Percentiles rank a stretch among this genome's conserved stretches.
Evolutionary conservation across 2,113 vertebrate species (phyloP).

Genomic region (Collichthys lucidus): DNA sequence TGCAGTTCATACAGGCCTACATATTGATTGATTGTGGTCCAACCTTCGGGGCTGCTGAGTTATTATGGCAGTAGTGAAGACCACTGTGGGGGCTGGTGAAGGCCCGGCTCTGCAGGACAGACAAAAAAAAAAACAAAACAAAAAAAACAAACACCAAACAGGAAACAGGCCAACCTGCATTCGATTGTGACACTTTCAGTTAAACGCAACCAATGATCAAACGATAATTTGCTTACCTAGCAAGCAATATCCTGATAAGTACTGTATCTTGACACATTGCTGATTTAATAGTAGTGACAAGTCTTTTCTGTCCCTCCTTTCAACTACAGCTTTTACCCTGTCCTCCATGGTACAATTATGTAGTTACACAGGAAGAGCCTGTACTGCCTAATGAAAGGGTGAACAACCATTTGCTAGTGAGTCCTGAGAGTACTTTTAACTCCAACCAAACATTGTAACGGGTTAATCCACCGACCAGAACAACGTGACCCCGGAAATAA

Average conservation of each 20-base stretch:
- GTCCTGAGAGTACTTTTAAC: neutral
- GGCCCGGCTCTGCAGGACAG: constrained; percentile 36
- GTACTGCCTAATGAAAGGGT: constrained; percentile 52
- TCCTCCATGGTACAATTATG: constrained; percentile 54
- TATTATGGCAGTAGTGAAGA: constrained; percentile 43
- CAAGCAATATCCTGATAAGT: neutral
- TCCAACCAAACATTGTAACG: neutral
- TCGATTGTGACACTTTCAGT: constrained; percentile 12
- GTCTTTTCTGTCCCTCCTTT: constrained; percentile 18
- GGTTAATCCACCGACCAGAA: neutral
- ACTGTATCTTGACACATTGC: neutral
- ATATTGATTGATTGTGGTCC: constrained; percentile 6
- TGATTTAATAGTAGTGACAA: constrained; percentile 7
- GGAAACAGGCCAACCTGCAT: constrained; percentile 59
- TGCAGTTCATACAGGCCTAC: neutral
- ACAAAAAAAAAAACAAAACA: constrained; percentile 36
- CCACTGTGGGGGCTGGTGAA: constrained; percentile 30
- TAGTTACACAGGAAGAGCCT: constrained; percentile 67
- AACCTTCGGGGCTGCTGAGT: constrained; percentile 6
- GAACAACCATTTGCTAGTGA: constrained; percentile 17
- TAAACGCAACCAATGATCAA: neutral
- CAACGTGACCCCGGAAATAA: neutral
- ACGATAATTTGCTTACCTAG: constrained; percentile 15
- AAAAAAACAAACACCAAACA: constrained; percentile 44
- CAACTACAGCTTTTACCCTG: constrained; percentile 37